Percentiles rank a stretch among this genome's conserved stretches.
Conservation (phyloP, 1,140 invertebrate genomes). For the Leptonema lineaticorne region DNA sequence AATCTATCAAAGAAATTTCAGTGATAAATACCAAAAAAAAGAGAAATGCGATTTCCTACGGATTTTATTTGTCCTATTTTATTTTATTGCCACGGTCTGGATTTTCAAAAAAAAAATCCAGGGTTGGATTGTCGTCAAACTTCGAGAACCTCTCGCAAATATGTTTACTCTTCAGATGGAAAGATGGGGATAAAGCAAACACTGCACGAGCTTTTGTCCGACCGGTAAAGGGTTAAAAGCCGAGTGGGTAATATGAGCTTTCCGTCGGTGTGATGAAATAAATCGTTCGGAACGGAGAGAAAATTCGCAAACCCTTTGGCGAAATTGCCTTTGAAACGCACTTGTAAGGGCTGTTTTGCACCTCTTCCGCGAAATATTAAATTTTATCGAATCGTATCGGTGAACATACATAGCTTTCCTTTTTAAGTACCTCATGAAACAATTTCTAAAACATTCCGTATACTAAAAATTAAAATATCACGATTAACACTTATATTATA, state of each 20-base stretch:
- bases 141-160: conserved; percentile 1
- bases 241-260: neutral
- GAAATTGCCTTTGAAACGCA: neutral
- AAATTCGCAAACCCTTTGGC: neutral
- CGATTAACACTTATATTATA: no score
- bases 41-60: no score
- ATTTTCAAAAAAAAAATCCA: no score
- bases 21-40: no score
- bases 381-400: neutral
- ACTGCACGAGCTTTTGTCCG: neutral
- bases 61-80: no score
- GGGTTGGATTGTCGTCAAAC: no score
- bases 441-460: no score
- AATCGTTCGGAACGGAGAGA: neutral
- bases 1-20: no score
- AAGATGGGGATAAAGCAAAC: neutral
- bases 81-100: no score
- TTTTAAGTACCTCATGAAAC: no score
- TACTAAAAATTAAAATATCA: no score
- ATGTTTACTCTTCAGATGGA: conserved; percentile 1
- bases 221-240: neutral
- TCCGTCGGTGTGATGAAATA: neutral
- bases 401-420: no score
- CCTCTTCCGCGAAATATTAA: neutral
- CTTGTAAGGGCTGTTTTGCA: neutral